Base-by-base conservation (phyloP, 2,113 vertebrate species). In the Prinia subflava region DNA sequence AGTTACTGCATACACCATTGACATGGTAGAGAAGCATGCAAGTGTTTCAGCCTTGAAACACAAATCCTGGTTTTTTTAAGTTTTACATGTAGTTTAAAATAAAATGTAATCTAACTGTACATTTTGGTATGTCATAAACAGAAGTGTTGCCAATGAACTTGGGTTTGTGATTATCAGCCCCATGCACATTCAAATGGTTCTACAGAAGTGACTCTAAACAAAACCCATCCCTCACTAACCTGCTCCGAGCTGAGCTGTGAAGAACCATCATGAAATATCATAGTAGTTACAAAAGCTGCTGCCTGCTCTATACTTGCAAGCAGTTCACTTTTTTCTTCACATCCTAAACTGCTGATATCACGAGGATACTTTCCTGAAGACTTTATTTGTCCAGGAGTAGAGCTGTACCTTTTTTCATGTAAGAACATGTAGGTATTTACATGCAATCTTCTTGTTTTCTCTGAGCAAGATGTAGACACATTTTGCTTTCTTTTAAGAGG, bases 251-350 rank as follows among this genome's bases (percentile, higher is more conserved):
- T 97, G 24, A 99, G 97, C 94, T 99, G 99, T 37, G 98, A 98
- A 24, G 98, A 98, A 68, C 99, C 99, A 71, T 99, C 98, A 57
- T 97, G 97, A 95, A 98, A 98, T 39, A 99, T 49, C 98, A 99
- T 97, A 6, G 98, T 98, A 10, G 98, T 89, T 69, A 98, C 96
- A 77, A 99, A 86, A 15, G 97, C 96, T 53, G 77, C 86, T 31
- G 98, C 98, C 74, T 88, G 89, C 10, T 49, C 49, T 35, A 97
- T 80, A 31, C 69, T 71, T 94, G 97, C 93, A 53, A 98, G 94
- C 60, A 99, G 83, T 74, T 96, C 88, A n/a, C 57, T 83, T 94
- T 95, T 98, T 87, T 98, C 98, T 42, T 97, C 94, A 64, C 68
- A 33, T 76, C 94, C 96, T 59, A 99, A 94, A 71, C 55, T 95